Base-by-base conservation (phyloP, 1,140 invertebrate genomes). In the Laupala kohalensis region DNA sequence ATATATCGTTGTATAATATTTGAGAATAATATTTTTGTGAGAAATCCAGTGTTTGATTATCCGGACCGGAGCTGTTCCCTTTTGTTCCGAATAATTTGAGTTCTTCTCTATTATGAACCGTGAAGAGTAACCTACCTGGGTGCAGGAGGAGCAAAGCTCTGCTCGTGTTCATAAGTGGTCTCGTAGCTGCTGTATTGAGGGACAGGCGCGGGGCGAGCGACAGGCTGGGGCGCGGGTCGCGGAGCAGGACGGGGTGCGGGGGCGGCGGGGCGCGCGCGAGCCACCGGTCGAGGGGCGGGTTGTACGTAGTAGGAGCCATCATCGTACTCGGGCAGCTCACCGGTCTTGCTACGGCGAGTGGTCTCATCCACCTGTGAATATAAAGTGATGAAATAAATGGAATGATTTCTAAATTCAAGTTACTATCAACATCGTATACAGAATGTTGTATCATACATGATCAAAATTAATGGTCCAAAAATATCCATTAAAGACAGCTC, bases 361-460 rank as follows among this genome's bases (percentile, higher is more conserved):
- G 76, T 80, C 73, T 92, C 90, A 73, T 91, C 90, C 0, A 53
- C 37, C 37, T 53, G 37, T 0, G 19, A 53, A 4, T n/a, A n/a
- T n/a, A n/a, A n/a, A n/a, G n/a, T n/a, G n/a, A n/a, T n/a, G n/a
- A n/a, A n/a, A n/a, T n/a, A n/a, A n/a, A n/a, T n/a, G n/a, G n/a
- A n/a, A n/a, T n/a, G n/a, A n/a, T n/a, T n/a, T n/a, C n/a, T n/a
- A n/a, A n/a, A n/a, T n/a, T n/a, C n/a, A n/a, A n/a, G n/a, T n/a
- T n/a, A n/a, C n/a, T n/a, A n/a, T n/a, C n/a, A n/a, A n/a, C n/a
- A n/a, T n/a, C n/a, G n/a, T n/a, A n/a, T n/a, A n/a, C n/a, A n/a
- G n/a, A n/a, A n/a, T n/a, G n/a, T n/a, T n/a, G n/a, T n/a, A n/a
- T n/a, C n/a, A n/a, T n/a, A n/a, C n/a, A n/a, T n/a, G n/a, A n/a